phyloP scores from a whole-genome alignment of 2,797 vertebrate genomes.

The Acanthurus leucopareius region DNA sequence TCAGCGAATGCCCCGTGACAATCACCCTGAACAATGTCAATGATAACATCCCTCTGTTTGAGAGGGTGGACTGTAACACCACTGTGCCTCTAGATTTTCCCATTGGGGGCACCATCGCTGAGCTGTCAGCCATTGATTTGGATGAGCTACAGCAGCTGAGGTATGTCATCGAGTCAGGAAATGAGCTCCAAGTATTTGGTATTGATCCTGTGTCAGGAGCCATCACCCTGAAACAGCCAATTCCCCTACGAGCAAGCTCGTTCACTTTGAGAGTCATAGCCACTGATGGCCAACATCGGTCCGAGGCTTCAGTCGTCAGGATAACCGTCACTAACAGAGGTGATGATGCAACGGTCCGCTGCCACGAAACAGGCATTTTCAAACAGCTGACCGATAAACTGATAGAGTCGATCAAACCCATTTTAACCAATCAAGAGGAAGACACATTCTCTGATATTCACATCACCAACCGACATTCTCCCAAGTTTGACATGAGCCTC shows the following conservation, averaged over 20 bases:
- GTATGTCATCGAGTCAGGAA: constrained; percentile 91
- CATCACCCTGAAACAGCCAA: constrained; percentile 85
- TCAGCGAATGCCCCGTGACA: constrained; percentile 90
- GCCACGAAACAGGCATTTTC: constrained; percentile 91
- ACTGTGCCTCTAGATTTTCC: constrained; percentile 88
- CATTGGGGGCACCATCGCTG: constrained; percentile 83
- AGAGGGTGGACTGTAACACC: constrained; percentile 91
- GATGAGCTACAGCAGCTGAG: constrained; percentile 94
- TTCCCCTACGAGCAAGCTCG: constrained; percentile 79
- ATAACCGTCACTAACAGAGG: constrained; percentile 87
- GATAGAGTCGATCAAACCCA: constrained; percentile 90
- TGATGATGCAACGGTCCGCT: constrained; percentile 82
- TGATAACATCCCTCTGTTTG: constrained; percentile 94
- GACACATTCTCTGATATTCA: constrained; percentile 89
- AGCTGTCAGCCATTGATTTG: constrained; percentile 92
- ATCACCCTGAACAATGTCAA: constrained; percentile 94
- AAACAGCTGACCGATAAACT: constrained; percentile 91
- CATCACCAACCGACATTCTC: constrained; percentile 91
- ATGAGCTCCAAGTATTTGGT: constrained; percentile 90
- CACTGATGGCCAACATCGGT: constrained; percentile 91
- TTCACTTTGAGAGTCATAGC: constrained; percentile 91
- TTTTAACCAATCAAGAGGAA: constrained; percentile 86
- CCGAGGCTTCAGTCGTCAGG: constrained; percentile 89
- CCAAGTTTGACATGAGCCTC: constrained; percentile 89
- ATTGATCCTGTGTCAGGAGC: constrained; percentile 90